Evolutionary conservation across 2,113 vertebrate species (phyloP), one percentile per base, ranked within the genome.

Genomic region (Eleginops maclovinus): DNA sequence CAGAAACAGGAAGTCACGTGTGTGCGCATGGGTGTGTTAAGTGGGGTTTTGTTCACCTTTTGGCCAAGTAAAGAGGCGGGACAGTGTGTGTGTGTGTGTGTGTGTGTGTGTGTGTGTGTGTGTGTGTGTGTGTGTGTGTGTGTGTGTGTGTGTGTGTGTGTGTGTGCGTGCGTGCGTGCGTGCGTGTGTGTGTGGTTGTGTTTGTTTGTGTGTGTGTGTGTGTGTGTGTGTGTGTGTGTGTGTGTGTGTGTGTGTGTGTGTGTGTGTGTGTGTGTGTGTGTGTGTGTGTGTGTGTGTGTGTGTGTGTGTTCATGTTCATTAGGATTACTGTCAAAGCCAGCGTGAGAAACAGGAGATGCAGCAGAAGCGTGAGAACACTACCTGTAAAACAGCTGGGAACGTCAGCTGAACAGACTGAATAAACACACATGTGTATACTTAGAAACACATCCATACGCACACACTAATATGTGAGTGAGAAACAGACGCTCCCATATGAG

Each of bases 361-460:
- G 69, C 81, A 88, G 82, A 78, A 88, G 84, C 78, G 88, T 91
- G 90, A 90, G 91, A 91, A 91, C 77, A 54, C 60, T 90, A 91
- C 92, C 88, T 91, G 88, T 79, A 87, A 89, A 92, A 90, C 90
- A 92, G 87, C 91, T 89, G 88, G 79, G 84, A 85, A 84, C 81
- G 77, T 86, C 72, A 82, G 49, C 67, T 72, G 77, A 84, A 71
- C 55, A 71, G 74, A 53, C 64, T 77, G 86, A 82, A 63, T 79
- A 82, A 74, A 79, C 72, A 90, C 40, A 80, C 72, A 74, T 60
- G 47, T 15, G 19, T 50, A 50, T 51, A 64, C 56, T 82, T 70
- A 66, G 43, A 54, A 56, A 75, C 64, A 79, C 56, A 84, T n/a
- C 72, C 69, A 84, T 36, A 36, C 24, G 58, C 69, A 44, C 50